A percentile compares a stretch with the other conserved stretches of the same genome.
Conservation (phyloP, 2,888 invertebrate species). For the Ethmia dodecea region DNA sequence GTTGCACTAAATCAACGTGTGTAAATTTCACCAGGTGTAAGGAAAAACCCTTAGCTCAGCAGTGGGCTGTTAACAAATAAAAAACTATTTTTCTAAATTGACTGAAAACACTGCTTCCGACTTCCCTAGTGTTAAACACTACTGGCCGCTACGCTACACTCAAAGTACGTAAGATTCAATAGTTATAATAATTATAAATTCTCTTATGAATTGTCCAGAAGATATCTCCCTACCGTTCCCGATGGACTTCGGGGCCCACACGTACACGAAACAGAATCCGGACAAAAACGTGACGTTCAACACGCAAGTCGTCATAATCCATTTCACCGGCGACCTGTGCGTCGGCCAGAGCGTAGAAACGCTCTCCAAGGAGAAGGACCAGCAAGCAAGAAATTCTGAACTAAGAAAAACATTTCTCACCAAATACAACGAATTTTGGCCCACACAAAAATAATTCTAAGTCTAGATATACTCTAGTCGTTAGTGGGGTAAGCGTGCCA, state of each 20-base stretch:
- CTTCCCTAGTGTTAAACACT: too few species aligned
- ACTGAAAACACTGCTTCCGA: too few species aligned
- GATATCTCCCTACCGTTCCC: slow-evolving; percentile 44
- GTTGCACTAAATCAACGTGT: too few species aligned
- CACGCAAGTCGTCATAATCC: slow-evolving; percentile 79
- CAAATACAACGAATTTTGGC: slow-evolving; percentile 70
- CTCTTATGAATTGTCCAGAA: slow-evolving; percentile 25
- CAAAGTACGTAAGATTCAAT: too few species aligned
- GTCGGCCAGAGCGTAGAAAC: slow-evolving; percentile 77
- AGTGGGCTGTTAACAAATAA: too few species aligned
- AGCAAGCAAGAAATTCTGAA: slow-evolving; percentile 80
- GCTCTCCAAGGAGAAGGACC: slow-evolving; percentile 80
- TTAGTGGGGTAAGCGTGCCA: slow-evolving; percentile 28
- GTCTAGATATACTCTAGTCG: slow-evolving; percentile 30
- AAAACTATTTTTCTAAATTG: too few species aligned
- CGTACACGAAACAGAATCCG: slow-evolving; percentile 49
- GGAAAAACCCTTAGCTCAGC: too few species aligned
- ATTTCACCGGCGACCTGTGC: slow-evolving; percentile 78
- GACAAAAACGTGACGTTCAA: slow-evolving; percentile 71
- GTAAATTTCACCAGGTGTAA: too few species aligned
- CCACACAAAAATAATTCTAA: slow-evolving; percentile 55
- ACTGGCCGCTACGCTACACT: too few species aligned
- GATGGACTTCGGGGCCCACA: slow-evolving; percentile 50
- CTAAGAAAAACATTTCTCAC: slow-evolving; percentile 75
- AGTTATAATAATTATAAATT: neutral